These are phyloP conservation scores for Achlya flavicornis DNA, from an alignment of 2,888 invertebrate genomes.

Conservation along the genomic window DNA sequence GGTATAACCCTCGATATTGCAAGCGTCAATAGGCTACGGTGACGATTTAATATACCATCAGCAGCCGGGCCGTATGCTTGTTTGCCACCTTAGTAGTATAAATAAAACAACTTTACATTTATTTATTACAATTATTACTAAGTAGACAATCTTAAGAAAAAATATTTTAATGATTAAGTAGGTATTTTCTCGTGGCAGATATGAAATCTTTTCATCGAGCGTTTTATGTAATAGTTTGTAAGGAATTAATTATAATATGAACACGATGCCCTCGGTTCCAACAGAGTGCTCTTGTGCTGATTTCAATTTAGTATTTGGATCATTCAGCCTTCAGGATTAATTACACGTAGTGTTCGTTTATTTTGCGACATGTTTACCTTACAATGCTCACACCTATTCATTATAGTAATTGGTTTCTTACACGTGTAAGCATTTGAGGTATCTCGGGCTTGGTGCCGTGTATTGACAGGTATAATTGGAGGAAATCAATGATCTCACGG, in stretches of 20 bases:
- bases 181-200: background rate
- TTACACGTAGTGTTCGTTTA: background rate
- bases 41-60: no score
- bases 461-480: slow-evolving; percentile 8
- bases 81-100: no score
- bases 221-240: slow-evolving; percentile 1
- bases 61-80: no score
- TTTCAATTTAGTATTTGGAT: background rate
- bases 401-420: slow-evolving; percentile 1
- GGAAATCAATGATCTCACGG: slow-evolving; percentile 7
- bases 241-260: background rate
- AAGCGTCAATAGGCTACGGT: no score
- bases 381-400: background rate
- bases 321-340: background rate
- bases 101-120: no score
- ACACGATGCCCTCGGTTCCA: background rate
- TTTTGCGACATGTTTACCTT: background rate
- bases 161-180: no score
- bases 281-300: background rate
- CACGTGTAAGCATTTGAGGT: background rate
- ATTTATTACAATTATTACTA: no score
- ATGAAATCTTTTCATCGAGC: background rate
- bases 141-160: no score
- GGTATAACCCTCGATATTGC: no score
- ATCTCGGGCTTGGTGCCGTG: background rate